Conservation (phyloP, 2,113 vertebrate species). For the Phocoena phocoena region DNA sequence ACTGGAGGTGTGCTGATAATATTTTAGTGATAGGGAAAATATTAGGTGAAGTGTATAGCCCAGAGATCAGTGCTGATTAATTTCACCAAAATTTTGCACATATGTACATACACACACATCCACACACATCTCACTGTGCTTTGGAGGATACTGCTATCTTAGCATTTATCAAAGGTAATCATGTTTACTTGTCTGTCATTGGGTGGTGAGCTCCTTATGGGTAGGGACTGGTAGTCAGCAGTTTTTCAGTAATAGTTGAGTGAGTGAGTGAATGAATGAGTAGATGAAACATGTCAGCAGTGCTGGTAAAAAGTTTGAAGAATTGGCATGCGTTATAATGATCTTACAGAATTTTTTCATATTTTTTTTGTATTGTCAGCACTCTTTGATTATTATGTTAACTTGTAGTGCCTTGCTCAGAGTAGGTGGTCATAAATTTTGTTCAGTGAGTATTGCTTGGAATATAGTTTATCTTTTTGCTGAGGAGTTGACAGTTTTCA, state of each 20-base stretch:
- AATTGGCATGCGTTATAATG: neutral
- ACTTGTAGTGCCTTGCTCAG: neutral
- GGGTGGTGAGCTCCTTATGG: neutral
- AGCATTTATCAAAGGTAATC: neutral
- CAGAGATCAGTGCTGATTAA: neutral
- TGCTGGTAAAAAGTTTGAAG: neutral
- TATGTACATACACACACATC: fast-evolving
- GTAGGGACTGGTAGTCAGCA: neutral
- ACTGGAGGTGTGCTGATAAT: neutral
- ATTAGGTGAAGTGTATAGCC: too few species aligned
- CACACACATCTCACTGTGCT: neutral
- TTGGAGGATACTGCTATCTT: neutral
- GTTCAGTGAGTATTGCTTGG: neutral
- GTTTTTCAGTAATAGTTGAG: neutral
- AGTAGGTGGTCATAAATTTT: neutral
- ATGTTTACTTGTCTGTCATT: neutral
- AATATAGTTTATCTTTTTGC: neutral
- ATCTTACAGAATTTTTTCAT: neutral
- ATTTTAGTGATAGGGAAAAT: neutral
- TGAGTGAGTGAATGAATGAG: neutral
- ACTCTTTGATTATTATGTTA: neutral
- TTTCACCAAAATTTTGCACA: neutral
- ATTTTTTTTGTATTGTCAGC: neutral
- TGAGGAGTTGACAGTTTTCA: slow-evolving; percentile 15
- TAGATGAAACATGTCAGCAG: neutral